These are phyloP conservation scores for Chymomyza fuscimana DNA, from an alignment of 2,888 invertebrate genomes.

Conservation along the genomic window DNA sequence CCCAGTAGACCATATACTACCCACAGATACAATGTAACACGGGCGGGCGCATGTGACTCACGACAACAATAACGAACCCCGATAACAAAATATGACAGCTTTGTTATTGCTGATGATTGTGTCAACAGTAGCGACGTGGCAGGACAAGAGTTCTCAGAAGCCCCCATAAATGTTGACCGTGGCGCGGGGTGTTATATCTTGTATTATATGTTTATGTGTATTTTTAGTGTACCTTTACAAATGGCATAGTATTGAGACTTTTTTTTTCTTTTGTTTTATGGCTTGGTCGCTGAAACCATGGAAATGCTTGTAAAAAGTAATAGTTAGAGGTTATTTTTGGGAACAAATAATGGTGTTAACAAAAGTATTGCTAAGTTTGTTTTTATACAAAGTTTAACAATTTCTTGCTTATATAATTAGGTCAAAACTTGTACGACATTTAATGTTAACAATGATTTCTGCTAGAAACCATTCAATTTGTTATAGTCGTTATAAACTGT, in stretches of 20 bases:
- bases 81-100: neutral
- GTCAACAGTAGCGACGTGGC: constrained; percentile 42
- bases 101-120: constrained; percentile 47
- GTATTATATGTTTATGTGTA: neutral
- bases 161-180: neutral
- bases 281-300: neutral
- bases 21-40: constrained; percentile 41
- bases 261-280: constrained; percentile 7
- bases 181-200: neutral
- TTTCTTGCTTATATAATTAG: neutral
- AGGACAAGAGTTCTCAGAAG: constrained; percentile 20
- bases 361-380: neutral
- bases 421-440: neutral
- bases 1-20: neutral
- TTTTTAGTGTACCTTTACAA: constrained; percentile 1
- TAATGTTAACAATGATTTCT: neutral
- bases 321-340: neutral
- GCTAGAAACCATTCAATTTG: no score
- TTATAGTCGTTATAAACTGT: no score
- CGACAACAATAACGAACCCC: constrained; percentile 7
- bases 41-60: constrained; percentile 61
- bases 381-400: neutral
- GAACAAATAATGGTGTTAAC: neutral
- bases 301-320: neutral
- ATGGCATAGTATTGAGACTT: neutral